These are phyloP conservation scores for Trochalopteron elliotii DNA, from an alignment of 2,113 vertebrate genomes.

Conservation along the genomic window DNA sequence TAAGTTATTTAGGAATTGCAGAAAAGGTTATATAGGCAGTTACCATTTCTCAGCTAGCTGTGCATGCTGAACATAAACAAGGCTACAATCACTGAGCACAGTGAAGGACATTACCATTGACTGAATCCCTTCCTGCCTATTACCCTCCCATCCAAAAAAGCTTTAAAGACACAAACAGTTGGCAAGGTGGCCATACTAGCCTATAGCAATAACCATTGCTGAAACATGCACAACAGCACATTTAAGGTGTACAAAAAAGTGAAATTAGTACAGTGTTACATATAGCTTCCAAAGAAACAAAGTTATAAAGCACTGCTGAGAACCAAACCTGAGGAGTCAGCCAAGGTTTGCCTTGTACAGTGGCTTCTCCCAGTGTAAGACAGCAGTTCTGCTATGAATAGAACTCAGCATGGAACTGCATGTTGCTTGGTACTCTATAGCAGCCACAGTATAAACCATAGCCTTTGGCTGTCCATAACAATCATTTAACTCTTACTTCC, in stretches of 20 bases:
- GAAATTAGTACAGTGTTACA: background rate
- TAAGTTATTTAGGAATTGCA: background rate
- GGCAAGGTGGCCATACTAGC: background rate
- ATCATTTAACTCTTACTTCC: background rate
- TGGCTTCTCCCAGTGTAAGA: background rate
- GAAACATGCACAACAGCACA: background rate
- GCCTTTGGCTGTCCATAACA: background rate
- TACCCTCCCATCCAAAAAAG: background rate
- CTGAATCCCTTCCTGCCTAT: background rate
- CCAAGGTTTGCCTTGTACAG: background rate
- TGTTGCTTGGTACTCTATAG: background rate
- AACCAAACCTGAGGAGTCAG: background rate
- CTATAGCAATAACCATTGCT: background rate
- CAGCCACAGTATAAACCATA: background rate
- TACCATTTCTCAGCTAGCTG: background rate
- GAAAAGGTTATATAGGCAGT: background rate
- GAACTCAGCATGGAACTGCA: background rate
- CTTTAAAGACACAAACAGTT: background rate
- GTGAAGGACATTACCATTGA: background rate
- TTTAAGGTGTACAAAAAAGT: background rate
- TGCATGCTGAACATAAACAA: background rate
- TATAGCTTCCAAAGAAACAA: background rate
- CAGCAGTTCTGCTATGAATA: background rate
- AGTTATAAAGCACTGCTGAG: background rate
- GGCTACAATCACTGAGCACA: background rate